Conservation (phyloP, 2,888 invertebrate species). For the Drosophila falleni region DNA sequence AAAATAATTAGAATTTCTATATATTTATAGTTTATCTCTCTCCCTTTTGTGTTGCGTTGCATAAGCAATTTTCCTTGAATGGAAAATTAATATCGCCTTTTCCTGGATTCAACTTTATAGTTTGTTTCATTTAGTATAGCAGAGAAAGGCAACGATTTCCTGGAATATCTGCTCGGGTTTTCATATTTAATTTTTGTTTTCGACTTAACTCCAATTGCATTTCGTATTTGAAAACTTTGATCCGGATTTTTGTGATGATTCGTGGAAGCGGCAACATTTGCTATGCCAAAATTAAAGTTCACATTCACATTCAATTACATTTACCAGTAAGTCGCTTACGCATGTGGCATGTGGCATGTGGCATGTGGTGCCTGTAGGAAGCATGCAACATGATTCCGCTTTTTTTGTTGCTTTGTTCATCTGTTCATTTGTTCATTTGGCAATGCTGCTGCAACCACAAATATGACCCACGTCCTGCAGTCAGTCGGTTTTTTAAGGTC, state of each 20-base stretch:
- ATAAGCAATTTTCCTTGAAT: not conserved
- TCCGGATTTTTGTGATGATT: constrained; percentile 15
- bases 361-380: not conserved
- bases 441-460: not conserved
- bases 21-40: not conserved
- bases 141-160: not conserved
- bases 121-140: not conserved
- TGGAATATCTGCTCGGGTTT: not conserved
- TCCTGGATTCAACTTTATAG: not conserved
- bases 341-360: constrained; percentile 6
- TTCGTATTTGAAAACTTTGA: constrained; percentile 7
- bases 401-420: constrained; percentile 1
- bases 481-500: not conserved
- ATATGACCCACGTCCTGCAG: constrained; percentile 2
- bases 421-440: constrained; percentile 3
- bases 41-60: not conserved
- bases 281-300: not conserved
- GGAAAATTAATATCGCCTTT: not conserved
- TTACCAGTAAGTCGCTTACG: constrained; percentile 1
- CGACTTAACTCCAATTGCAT: constrained; percentile 1
- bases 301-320: constrained; percentile 21
- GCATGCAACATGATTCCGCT: constrained; percentile 8
- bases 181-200: constrained; percentile 3
- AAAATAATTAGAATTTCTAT: constrained; percentile 7
- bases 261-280: not conserved